These are phyloP conservation scores for Carduelis carduelis DNA, from an alignment of 2,797 vertebrate species.

Conservation along the genomic window DNA sequence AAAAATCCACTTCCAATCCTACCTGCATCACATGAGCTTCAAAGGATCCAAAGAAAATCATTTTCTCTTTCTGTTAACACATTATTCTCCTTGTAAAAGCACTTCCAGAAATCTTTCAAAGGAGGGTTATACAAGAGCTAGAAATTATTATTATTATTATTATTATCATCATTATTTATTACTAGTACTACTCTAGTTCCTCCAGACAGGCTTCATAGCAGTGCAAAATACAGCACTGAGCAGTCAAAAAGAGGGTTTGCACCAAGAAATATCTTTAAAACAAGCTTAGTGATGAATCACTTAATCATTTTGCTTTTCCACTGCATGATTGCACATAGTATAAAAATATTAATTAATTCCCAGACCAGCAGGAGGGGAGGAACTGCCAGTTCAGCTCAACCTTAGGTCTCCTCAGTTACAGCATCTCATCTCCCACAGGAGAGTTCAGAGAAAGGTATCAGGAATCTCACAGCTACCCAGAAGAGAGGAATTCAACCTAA, in stretches of 20 bases:
- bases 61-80: background rate
- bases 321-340: background rate
- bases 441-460: background rate
- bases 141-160: background rate
- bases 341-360: constrained; percentile 4
- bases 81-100: background rate
- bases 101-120: background rate
- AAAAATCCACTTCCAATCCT: background rate
- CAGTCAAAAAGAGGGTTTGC: background rate
- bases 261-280: background rate
- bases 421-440: background rate
- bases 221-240: background rate
- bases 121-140: background rate
- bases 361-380: background rate
- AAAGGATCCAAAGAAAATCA: background rate
- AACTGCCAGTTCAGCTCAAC: background rate
- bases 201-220: background rate
- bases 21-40: background rate
- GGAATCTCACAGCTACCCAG: background rate
- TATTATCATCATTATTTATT: background rate
- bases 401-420: constrained; percentile 12
- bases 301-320: background rate
- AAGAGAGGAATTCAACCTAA: background rate
- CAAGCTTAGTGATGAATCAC: background rate
- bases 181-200: background rate